A percentile compares a stretch with the other conserved stretches of the same genome.
phyloP scores from a whole-genome alignment of 2,888 invertebrate genomes.

The Tenthredo distinguenda region DNA sequence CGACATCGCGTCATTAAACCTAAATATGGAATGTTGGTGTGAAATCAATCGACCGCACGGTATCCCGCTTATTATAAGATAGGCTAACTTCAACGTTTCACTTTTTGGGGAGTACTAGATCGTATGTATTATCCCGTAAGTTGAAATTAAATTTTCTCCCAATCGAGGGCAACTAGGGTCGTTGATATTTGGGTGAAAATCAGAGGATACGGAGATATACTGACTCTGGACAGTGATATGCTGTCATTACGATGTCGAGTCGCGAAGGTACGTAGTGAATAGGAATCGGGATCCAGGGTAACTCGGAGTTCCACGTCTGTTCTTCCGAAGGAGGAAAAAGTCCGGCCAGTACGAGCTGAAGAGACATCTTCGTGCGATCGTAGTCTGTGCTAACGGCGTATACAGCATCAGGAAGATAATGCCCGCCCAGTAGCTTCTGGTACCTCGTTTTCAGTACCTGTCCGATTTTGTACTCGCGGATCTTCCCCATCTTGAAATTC shows the following conservation, averaged over 20 bases:
- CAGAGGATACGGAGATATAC: background rate
- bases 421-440: constrained; percentile 60
- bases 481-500: constrained; percentile 62
- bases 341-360: constrained; percentile 64
- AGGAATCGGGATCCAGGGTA: constrained; percentile 64
- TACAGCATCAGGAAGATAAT: constrained; percentile 60
- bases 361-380: constrained; percentile 65
- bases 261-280: constrained; percentile 59
- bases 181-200: background rate
- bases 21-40: background rate
- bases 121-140: background rate
- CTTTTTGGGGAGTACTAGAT: too few species aligned
- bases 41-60: background rate
- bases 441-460: constrained; percentile 62
- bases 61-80: background rate
- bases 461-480: constrained; percentile 64
- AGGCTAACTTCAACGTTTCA: too few species aligned
- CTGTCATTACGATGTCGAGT: constrained; percentile 60
- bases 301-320: constrained; percentile 60
- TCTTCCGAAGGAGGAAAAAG: constrained; percentile 60
- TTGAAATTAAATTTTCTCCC: background rate
- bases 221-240: constrained; percentile 60
- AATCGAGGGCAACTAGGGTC: background rate
- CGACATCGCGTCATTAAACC: constrained; percentile 54
- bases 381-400: constrained; percentile 61